phyloP scores from a whole-genome alignment of 2,797 vertebrate genomes.

The Schizopygopsis pylzovi region DNA sequence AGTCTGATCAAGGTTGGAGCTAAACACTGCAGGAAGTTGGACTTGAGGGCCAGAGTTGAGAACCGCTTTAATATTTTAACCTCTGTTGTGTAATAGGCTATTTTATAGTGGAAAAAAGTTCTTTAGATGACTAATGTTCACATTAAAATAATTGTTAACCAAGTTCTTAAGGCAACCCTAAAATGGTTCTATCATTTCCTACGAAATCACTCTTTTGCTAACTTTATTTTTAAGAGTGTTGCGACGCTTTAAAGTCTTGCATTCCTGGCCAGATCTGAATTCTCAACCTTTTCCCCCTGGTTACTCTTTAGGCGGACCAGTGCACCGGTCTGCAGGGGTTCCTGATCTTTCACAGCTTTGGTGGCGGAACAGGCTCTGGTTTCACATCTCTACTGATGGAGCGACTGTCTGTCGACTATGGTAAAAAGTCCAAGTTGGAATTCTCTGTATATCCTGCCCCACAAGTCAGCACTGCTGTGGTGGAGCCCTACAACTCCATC shows the following conservation, averaged over 20 bases:
- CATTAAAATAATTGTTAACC: no score
- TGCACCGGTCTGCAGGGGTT: constrained; percentile 76
- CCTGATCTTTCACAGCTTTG: constrained; percentile 60
- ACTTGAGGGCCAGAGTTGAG: no score
- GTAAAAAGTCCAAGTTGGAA: constrained; percentile 76
- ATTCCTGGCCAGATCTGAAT: neutral
- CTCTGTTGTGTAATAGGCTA: neutral
- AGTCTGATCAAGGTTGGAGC: no score
- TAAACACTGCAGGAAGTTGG: no score
- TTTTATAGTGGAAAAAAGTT: neutral
- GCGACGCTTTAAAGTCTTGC: no score
- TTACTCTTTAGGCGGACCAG: constrained; percentile 54
- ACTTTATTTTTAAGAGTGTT: no score
- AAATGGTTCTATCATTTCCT: no score
- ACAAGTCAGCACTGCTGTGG: constrained; percentile 75
- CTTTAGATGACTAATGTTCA: no score
- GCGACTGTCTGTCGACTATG: constrained; percentile 74
- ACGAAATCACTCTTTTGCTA: no score
- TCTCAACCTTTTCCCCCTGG: neutral
- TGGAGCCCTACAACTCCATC: constrained; percentile 77
- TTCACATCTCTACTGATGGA: constrained; percentile 78
- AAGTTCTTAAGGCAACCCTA: neutral
- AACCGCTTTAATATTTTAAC: no score
- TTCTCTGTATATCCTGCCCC: constrained; percentile 77
- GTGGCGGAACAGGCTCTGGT: constrained; percentile 74